Evolutionary conservation across 1,140 invertebrate species (phyloP).

Genomic region (Aphaenogaster ashmeadi): DNA sequence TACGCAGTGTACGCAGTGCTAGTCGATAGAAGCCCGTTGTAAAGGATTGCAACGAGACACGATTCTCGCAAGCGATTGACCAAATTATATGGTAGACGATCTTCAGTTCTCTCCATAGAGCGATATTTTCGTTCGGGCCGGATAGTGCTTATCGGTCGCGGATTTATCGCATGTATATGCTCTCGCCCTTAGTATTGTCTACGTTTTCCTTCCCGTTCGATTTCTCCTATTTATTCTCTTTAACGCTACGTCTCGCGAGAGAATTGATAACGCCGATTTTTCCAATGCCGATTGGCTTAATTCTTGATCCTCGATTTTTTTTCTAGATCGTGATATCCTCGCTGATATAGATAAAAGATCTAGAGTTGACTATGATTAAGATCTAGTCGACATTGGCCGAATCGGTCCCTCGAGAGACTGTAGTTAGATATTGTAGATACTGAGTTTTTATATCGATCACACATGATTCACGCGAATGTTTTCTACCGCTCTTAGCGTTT

Average conservation of each 20-base stretch:
- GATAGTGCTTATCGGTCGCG: conserved; percentile 32
- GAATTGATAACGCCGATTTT: neutral
- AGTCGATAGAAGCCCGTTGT: conserved; percentile 9
- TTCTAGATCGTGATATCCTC: neutral
- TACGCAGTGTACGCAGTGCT: conserved; percentile 11
- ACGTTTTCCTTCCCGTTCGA: neutral
- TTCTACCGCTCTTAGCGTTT: conserved; percentile 16
- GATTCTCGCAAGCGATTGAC: neutral
- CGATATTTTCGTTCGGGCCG: conserved; percentile 36
- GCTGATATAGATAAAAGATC: neutral
- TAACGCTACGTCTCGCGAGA: conserved; percentile 8
- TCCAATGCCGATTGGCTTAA: neutral
- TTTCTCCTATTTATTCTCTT: conserved; percentile 35
- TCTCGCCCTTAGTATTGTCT: conserved; percentile 7
- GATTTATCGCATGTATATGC: conserved; percentile 17
- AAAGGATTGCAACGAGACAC: conserved; percentile 1
- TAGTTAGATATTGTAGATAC: conserved; percentile 25
- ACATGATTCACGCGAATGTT: conserved; percentile 16
- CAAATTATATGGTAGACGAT: conserved; percentile 10
- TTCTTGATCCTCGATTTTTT: neutral
- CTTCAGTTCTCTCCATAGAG: neutral
- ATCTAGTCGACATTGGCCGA: neutral
- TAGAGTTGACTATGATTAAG: neutral
- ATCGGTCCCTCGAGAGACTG: conserved; percentile 6
- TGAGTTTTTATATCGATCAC: conserved; percentile 23